These are phyloP conservation scores for Centropristis striata DNA, from an alignment of 2,113 vertebrate genomes.

Conservation along the genomic window DNA sequence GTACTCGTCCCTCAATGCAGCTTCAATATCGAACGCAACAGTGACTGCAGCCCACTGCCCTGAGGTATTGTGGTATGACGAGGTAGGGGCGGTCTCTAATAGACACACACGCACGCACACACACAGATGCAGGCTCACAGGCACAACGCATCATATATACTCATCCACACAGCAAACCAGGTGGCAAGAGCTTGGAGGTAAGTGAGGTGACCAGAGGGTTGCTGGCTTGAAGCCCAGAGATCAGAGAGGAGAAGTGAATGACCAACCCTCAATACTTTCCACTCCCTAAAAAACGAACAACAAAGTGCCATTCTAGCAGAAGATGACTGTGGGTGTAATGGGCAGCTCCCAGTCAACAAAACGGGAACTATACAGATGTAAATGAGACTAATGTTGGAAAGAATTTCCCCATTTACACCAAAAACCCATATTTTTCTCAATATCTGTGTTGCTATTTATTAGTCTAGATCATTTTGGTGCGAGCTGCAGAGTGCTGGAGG, in stretches of 20 bases:
- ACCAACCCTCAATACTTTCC: conserved; percentile 12
- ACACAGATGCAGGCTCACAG: conserved; percentile 9
- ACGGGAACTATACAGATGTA: background rate
- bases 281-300: background rate
- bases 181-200: conserved; percentile 7
- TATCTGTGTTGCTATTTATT: no score
- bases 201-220: background rate
- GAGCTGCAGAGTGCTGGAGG: no score
- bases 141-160: conserved; percentile 34
- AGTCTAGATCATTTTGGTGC: no score
- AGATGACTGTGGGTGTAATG: background rate
- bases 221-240: background rate
- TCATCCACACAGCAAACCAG: conserved; percentile 25
- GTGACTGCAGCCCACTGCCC: conserved; percentile 70
- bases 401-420: background rate
- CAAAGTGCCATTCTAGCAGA: conserved; percentile 21
- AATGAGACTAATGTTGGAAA: background rate
- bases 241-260: background rate
- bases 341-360: background rate
- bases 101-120: conserved; percentile 25
- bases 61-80: conserved; percentile 75
- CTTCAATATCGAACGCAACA: conserved; percentile 53
- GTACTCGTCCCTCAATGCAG: conserved; percentile 57
- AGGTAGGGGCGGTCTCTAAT: conserved; percentile 47
- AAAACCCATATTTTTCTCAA: no score